Evolutionary conservation across 1,140 invertebrate species (phyloP).

Genomic region (Liolophura sinensis): DNA sequence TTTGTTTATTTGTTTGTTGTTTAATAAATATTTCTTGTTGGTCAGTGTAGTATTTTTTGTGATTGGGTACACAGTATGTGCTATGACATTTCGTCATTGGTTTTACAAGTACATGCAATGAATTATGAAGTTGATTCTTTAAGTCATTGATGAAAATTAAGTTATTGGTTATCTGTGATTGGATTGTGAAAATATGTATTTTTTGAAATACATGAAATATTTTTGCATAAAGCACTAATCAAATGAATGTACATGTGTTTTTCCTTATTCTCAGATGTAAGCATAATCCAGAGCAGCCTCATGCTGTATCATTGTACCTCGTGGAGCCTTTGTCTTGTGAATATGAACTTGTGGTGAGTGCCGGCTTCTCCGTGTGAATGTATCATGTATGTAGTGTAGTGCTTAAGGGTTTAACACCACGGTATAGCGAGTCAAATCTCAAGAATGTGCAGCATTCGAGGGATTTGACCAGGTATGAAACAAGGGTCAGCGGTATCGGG

Average conservation of each 20-base stretch:
- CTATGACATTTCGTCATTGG: background rate
- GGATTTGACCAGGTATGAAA: no score
- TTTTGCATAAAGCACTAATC: background rate
- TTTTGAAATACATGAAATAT: background rate
- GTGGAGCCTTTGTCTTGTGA: conserved; percentile 89
- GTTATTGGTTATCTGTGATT: background rate
- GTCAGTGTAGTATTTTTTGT: background rate
- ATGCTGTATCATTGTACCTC: conserved; percentile 83
- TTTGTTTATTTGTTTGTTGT: background rate
- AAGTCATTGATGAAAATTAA: background rate
- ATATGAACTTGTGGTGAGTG: conserved; percentile 75
- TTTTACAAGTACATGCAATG: background rate
- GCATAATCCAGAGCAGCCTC: conserved; percentile 63
- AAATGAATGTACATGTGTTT: conserved; percentile 1
- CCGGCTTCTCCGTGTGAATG: no score
- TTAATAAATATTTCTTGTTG: background rate
- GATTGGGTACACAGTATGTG: background rate
- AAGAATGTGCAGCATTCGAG: no score
- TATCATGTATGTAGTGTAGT: no score
- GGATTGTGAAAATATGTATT: background rate
- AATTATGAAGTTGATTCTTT: background rate
- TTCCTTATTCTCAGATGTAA: conserved; percentile 44
- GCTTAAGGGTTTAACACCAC: no score
- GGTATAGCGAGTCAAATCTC: no score
- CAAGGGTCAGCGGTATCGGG: no score